Evolutionary conservation across 2,113 vertebrate genomes (phyloP).

Genomic region (Sinocyclocheilus anshuiensis): DNA sequence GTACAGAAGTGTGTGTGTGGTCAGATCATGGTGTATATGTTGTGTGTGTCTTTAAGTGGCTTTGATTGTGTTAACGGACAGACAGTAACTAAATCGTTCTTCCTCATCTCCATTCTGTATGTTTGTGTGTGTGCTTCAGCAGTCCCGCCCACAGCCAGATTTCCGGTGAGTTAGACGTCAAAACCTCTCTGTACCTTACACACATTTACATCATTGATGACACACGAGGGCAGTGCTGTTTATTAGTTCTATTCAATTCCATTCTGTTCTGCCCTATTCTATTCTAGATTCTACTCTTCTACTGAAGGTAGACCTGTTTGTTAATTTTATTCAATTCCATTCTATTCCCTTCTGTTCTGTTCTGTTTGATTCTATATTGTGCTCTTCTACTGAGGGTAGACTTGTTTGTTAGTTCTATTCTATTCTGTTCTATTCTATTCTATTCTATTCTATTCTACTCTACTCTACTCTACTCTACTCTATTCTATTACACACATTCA

Average conservation of each 20-base stretch:
- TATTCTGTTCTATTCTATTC: not conserved
- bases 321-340: no score
- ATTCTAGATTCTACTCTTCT: no score
- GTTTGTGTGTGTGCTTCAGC: constrained; percentile 74
- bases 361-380: no score
- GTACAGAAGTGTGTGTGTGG: constrained; percentile 21
- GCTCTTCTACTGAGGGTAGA: no score
- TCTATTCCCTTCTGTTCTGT: no score
- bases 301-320: no score
- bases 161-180: constrained; percentile 82
- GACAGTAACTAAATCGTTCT: not conserved
- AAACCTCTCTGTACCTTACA: not conserved
- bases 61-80: constrained; percentile 15
- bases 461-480: not conserved
- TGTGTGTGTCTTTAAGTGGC: constrained; percentile 30
- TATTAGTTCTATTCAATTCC: no score
- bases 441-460: not conserved
- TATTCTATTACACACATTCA: not conserved
- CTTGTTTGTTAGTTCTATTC: no score
- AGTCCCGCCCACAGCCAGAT: constrained; percentile 91
- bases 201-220: not conserved
- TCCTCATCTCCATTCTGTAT: constrained; percentile 22
- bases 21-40: not conserved
- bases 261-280: not conserved
- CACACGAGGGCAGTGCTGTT: no score